Base-by-base conservation (phyloP, 2,888 invertebrate genomes). In the Acrobasis suavella region DNA sequence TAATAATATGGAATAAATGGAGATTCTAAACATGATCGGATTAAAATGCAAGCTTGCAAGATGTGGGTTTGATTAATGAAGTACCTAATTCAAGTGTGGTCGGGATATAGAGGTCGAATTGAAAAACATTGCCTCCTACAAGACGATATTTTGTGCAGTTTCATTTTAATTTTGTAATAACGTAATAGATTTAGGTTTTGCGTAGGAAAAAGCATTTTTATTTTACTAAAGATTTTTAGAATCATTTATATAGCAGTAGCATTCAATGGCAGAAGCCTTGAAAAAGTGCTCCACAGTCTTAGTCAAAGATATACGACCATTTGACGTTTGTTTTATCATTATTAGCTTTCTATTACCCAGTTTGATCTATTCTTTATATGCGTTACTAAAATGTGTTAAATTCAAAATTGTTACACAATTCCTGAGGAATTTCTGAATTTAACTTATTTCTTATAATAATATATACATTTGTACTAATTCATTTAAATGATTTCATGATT, bases 11-110 rank as follows among this genome's bases (percentile, higher is more conserved):
- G 12, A 37, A 37, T 9, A 9, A 17, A 32, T 14, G 14, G 52
- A 16, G 22, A 6, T 22, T 54, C 9, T 38, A 54, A 14, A 54
- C 54, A 37, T 59, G 38, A 50, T 50, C 32, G 32, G 15, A 50
- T 38, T 50, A 50, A 37, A 15, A 50, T 14, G 54, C 60, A 50
- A 14, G 46, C 52, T 51, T 51, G 37, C 39, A 46, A 38, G 39
- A 61, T 46, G 54, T 55, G 55, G 55, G 61, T 55, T 61, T 54
- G 61, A 61, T 49, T 52, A 55, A 54, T 61, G 55, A 42, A 55
- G 55, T 39, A 15, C 54, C 42, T 15, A 49, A 46, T 50, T 38
- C 46, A 9, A 37, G 42, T 38, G 59, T 38, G 50, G 50, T 32
- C 32, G 38, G 32, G 15, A 15, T 39, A n/a, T 52, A 22, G 49